phyloP scores from a whole-genome alignment of 2,797 vertebrate genomes.

The Galago senegalensis region DNA sequence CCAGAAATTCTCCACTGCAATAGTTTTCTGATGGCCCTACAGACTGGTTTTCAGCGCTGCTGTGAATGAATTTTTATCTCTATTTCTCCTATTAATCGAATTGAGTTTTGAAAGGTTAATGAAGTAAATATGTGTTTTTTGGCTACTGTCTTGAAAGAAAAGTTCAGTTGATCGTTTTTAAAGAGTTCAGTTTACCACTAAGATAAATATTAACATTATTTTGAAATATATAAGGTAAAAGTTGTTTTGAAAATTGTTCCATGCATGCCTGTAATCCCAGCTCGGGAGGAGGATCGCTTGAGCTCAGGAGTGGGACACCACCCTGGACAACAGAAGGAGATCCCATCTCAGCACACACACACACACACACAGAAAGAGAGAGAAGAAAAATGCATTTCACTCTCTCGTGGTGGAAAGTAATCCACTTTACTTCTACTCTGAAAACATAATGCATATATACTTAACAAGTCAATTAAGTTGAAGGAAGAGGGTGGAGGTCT shows the following conservation, averaged over 20 bases:
- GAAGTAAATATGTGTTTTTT: conserved; percentile 4
- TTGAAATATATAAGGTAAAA: conserved; percentile 10
- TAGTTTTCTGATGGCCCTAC: not conserved
- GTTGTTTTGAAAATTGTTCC: conserved; percentile 11
- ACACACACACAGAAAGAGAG: too few species aligned
- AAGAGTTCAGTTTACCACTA: conserved; percentile 24
- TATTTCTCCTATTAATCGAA: conserved; percentile 45
- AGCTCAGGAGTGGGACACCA: not conserved
- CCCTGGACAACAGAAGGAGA: not conserved
- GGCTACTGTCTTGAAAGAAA: not conserved
- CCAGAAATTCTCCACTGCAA: not conserved
- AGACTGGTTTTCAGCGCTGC: not conserved
- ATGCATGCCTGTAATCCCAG: not conserved
- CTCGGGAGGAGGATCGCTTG: not conserved
- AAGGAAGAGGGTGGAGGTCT: not conserved
- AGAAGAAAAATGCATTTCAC: not conserved
- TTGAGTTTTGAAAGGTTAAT: conserved; percentile 9
- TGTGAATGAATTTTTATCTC: conserved; percentile 27
- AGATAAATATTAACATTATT: conserved; percentile 47
- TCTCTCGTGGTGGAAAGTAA: not conserved
- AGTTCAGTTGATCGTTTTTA: not conserved
- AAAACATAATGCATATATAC: not conserved
- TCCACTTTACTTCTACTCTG: not conserved
- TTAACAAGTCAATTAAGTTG: not conserved
- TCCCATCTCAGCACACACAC: not conserved